Evolutionary conservation across 2,888 invertebrate genomes (phyloP), one percentile per base, ranked within the genome.

Genomic region (Platycheirus rosarum): DNA sequence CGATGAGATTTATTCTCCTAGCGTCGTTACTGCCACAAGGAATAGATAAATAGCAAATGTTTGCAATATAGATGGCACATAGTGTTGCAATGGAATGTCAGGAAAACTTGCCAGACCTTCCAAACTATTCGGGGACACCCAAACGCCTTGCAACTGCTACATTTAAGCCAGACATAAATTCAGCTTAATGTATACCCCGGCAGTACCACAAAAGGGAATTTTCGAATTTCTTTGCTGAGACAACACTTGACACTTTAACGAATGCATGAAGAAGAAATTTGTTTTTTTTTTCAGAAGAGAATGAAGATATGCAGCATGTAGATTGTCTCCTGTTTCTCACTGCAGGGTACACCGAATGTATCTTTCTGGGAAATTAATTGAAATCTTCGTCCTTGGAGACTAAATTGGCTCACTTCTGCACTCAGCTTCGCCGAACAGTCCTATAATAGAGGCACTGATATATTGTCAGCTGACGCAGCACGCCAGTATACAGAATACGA

Each of bases 221-320:
- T 73, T n/a, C n/a, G n/a, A n/a, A n/a, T n/a, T n/a, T 29, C 51
- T 29, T n/a, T 62, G 77, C 77, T 73, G 78, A n/a, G n/a, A 74
- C 66, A 68, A 68, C 78, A 79, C 78, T 79, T 79, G 78, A 79
- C 78, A 79, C 74, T 55, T 74, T n/a, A n/a, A 8, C 62, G 35
- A 62, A 42, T 26, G 48, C 53, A 48, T 40, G 75, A 23, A 55
- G 69, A 14, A 49, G 70, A 63, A 70, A 79, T 79, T 79, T 74
- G 66, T 79, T 79, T 74, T 66, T 74, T 74, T 66, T 20, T n/a
- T n/a, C n/a, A n/a, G n/a, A 53, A 35, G n/a, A n/a, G 44, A 65
- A 71, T 60, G 60, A 29, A 78, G 78, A 68, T 69, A 71, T 77
- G 77, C 69, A 77, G 70, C 23, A 37, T 13, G 16, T 37, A 23